Conservation (phyloP, 2,113 vertebrate species). For the Micronycteris hirsuta region DNA sequence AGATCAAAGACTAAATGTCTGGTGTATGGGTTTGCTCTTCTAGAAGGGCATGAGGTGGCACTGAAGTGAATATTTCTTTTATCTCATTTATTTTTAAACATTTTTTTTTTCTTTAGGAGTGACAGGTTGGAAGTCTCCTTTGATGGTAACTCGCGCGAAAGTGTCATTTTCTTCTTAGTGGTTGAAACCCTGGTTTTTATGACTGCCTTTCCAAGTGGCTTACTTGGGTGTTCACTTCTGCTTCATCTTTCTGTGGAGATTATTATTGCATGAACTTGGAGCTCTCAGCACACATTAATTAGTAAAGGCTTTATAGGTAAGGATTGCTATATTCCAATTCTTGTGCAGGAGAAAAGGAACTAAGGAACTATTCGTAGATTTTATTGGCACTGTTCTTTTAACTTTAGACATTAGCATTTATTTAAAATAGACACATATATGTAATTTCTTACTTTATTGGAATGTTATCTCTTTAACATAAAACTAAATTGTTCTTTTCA, state of each 20-base stretch:
- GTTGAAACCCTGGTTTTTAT: not conserved
- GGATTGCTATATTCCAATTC: not conserved
- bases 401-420: slow-evolving; percentile 14
- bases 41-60: not conserved
- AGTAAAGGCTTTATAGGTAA: slow-evolving; percentile 24
- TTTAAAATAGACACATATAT: slow-evolving; percentile 54
- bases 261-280: slow-evolving; percentile 8
- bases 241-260: slow-evolving; percentile 14
- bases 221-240: not conserved
- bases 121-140: not conserved
- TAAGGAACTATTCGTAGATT: slow-evolving; percentile 7
- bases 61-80: not conserved
- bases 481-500: slow-evolving; percentile 65
- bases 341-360: slow-evolving; percentile 1
- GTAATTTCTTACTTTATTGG: slow-evolving; percentile 49
- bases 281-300: slow-evolving; percentile 50
- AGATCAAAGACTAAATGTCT: not conserved
- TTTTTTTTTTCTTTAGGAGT: not conserved
- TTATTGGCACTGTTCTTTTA: slow-evolving; percentile 57
- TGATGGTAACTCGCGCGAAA: not conserved
- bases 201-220: not conserved
- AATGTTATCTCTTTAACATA: slow-evolving; percentile 58
- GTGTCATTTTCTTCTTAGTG: not conserved
- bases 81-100: not conserved
- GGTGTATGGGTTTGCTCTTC: not conserved